Percentiles rank a stretch among this genome's conserved stretches.
phyloP scores from a whole-genome alignment of 1,140 invertebrate genomes.

The Neodiprion fabricii region DNA sequence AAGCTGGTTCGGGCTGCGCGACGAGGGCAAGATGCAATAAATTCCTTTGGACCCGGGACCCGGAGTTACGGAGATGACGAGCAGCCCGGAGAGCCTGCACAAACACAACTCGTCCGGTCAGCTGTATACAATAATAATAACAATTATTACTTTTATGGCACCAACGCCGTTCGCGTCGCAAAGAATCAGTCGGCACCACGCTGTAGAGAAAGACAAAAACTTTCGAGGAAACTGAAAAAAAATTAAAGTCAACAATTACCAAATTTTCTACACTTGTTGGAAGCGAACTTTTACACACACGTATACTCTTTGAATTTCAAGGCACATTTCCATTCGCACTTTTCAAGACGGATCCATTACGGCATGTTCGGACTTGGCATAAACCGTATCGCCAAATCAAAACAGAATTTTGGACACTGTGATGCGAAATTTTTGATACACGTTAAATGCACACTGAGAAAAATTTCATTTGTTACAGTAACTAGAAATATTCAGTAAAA shows the following conservation, averaged over 20 bases:
- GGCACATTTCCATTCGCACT: too few relatives aligned
- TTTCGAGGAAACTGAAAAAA: background rate
- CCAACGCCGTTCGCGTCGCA: background rate
- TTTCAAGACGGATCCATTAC: too few relatives aligned
- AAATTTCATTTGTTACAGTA: too few relatives aligned
- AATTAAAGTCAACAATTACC: background rate
- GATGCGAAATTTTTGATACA: too few relatives aligned
- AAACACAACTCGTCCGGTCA: conserved; percentile 14
- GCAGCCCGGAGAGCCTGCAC: conserved; percentile 3
- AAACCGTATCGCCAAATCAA: too few relatives aligned
- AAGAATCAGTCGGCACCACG: background rate
- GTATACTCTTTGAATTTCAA: too few relatives aligned
- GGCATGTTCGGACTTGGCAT: too few relatives aligned
- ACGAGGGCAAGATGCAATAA: conserved; percentile 23
- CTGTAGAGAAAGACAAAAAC: background rate
- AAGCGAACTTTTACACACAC: too few relatives aligned
- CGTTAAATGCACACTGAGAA: too few relatives aligned
- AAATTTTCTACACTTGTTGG: background rate
- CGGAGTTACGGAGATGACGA: background rate
- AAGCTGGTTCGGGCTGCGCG: background rate
- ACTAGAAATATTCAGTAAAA: too few relatives aligned
- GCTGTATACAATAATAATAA: conserved; percentile 16
- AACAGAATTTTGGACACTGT: too few relatives aligned
- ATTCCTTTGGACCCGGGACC: conserved; percentile 22
- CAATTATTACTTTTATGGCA: conserved; percentile 11